Base-by-base conservation (phyloP, 2,113 vertebrate genomes). In the Octodon degus region DNA sequence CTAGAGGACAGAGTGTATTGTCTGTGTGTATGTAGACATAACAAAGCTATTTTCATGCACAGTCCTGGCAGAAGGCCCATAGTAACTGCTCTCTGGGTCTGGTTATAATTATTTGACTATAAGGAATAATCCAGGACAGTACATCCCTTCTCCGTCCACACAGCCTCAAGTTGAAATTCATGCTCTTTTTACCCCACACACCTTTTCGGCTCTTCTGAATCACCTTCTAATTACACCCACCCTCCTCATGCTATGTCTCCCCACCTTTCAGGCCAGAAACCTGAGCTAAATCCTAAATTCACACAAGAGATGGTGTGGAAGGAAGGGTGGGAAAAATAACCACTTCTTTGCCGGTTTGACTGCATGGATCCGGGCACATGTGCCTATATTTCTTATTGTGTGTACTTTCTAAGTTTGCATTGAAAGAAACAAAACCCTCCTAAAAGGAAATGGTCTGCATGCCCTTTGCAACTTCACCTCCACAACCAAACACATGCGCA, bases 31-130 rank as follows among this genome's bases (percentile, higher is more conserved):
- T 80, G 95, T 96, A 98, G 97, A 98, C 97, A 98, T 98, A 98
- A 98, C 97, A 98, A 97, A 98, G 97, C 93, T 98, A 98, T 98
- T 98, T 98, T 96, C 97, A 97, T 95, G 95, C 97, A 91, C 68
- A 80, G 97, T 90, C 89, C 92, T 98, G 97, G 97, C 96, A 97
- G 85, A 43, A 89, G 88, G 97, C 97, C 97, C 37, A 0, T 9
- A 37, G 90, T 96, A 97, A 97, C 97, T 97, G 96, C 94, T 97
- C 85, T 40, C 62, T 93, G 93, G 50, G 93, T 97, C 97, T 98
- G 97, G 95, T 97, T 97, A 97, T 92, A 98, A 98, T 96, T 96
- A 97, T 97, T 96, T 95, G 82, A 96, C 93, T 95, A 97, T 63
- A 97, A 88, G 97, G 85, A 97, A 94, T 93, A 93, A 88, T 82